Percentiles rank a stretch among this genome's conserved stretches.
These are phyloP conservation scores for Clepsis dumicolana DNA, from an alignment of 2,888 invertebrate genomes.

Conservation along the genomic window DNA sequence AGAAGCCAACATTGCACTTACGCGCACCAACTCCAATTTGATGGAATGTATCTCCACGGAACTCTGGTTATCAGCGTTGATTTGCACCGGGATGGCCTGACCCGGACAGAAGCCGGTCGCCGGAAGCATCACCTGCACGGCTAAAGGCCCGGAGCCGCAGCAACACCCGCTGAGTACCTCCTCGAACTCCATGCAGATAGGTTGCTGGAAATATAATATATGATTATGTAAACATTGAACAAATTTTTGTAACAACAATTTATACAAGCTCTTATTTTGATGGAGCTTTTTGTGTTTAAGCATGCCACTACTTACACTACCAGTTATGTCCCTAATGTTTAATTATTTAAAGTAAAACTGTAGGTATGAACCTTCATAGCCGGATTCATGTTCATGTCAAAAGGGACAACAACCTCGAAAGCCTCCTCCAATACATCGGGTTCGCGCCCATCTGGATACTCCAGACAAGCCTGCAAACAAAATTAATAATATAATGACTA, in stretches of 20 bases:
- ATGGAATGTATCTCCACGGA: conserved; percentile 62
- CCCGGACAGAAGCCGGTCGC: conserved; percentile 68
- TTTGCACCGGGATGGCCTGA: conserved; percentile 58
- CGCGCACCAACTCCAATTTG: conserved; percentile 60
- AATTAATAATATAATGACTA: not conserved
- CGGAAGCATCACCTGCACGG: conserved; percentile 56
- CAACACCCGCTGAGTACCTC: conserved; percentile 60
- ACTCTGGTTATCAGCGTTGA: conserved; percentile 59
- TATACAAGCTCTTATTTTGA: too few species aligned
- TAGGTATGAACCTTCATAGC: conserved; percentile 47
- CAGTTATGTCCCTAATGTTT: too few species aligned
- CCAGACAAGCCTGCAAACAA: conserved; percentile 51
- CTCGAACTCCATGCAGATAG: conserved; percentile 65
- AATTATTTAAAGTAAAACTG: not conserved
- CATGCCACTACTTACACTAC: too few species aligned
- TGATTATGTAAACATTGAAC: not conserved
- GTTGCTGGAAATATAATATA: conserved; percentile 53
- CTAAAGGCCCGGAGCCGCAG: conserved; percentile 54
- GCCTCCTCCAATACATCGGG: conserved; percentile 52
- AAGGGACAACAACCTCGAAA: conserved; percentile 65
- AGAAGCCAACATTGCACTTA: conserved; percentile 52
- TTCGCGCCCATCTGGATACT: conserved; percentile 50
- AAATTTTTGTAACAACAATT: too few species aligned
- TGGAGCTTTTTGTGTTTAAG: too few species aligned
- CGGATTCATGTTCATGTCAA: conserved; percentile 64